A percentile compares a stretch with the other conserved stretches of the same genome.
Evolutionary conservation across 2,797 vertebrate genomes (phyloP).

Genomic region (Mormyrus proboscirostris): DNA sequence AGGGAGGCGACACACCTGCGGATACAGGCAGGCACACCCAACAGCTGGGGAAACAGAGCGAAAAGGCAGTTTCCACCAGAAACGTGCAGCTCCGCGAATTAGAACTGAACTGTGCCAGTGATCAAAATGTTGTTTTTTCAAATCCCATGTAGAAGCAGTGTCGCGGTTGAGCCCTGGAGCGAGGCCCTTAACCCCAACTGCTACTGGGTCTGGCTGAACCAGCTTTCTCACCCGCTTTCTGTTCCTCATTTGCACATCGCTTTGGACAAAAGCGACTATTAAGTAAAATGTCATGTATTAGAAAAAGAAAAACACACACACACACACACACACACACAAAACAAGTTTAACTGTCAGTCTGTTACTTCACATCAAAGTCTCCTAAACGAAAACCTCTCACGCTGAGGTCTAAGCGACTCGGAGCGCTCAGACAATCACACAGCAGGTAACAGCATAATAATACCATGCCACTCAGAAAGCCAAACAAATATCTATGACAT

Average conservation of each 20-base stretch:
- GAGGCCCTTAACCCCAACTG: not conserved
- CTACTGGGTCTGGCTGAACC: not conserved
- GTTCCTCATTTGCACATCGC: not conserved
- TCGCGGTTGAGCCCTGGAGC: not conserved
- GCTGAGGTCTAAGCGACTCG: not conserved
- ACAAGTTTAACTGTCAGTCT: not conserved
- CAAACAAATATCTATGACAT: not conserved
- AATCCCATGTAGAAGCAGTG: not conserved
- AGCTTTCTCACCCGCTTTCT: not conserved
- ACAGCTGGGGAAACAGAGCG: not conserved
- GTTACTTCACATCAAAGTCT: not conserved
- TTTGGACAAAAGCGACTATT: not conserved
- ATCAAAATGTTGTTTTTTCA: not conserved
- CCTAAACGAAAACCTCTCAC: not conserved
- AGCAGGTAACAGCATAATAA: not conserved
- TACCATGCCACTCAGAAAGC: not conserved
- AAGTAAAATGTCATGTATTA: not conserved
- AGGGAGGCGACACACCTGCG: not conserved
- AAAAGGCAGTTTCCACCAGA: not conserved
- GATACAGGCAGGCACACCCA: not conserved
- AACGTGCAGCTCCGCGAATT: not conserved
- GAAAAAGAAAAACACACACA: not conserved
- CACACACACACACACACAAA: not conserved
- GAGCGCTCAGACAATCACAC: not conserved
- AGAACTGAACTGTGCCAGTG: not conserved